Conservation (phyloP, 2,113 vertebrate genomes). For the Galeopterus variegatus region DNA sequence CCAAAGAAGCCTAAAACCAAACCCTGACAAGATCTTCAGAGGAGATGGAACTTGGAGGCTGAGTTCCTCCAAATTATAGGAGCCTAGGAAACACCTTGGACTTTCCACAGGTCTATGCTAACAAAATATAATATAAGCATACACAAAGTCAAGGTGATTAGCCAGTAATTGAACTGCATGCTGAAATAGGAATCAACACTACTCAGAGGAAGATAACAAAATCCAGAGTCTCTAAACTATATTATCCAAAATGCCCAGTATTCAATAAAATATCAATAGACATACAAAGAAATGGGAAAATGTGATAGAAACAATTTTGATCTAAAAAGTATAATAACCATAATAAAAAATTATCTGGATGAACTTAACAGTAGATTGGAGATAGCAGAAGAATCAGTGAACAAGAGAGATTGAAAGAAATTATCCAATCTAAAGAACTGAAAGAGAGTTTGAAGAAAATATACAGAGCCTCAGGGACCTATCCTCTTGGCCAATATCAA, state of each 20-base stretch:
- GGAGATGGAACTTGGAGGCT: neutral
- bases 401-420: neutral
- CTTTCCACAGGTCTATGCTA: neutral
- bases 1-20: neutral
- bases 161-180: neutral
- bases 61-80: neutral
- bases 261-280: neutral
- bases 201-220: neutral
- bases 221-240: neutral
- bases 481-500: neutral
- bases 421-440: neutral
- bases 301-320: neutral
- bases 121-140: neutral
- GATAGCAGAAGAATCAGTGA: neutral
- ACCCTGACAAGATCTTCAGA: neutral
- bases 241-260: neutral
- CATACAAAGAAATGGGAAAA: neutral
- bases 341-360: neutral
- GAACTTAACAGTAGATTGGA: neutral
- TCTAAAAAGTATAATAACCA: neutral
- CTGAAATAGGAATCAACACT: neutral
- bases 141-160: neutral
- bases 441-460: neutral
- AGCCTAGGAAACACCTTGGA: neutral
- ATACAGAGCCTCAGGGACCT: neutral